Conservation (phyloP, 30 jellyfish, hydroid and myxozoan genomes). For the Turritopsis dohrnii region DNA sequence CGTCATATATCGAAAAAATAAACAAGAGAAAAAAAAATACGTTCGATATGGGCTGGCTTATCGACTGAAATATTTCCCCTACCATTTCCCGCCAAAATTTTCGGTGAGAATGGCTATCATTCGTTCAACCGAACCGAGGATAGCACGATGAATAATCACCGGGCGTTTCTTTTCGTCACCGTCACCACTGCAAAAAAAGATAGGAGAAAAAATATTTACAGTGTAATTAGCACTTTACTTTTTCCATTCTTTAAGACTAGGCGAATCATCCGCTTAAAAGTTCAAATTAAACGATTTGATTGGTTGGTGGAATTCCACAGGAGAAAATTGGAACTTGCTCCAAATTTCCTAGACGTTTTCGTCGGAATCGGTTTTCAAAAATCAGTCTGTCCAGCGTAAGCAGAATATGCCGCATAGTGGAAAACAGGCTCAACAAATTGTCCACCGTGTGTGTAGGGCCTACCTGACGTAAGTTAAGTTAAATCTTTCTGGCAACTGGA, state of each 20-base stretch:
- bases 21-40: not conserved
- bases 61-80: not conserved
- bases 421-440: too few relatives aligned
- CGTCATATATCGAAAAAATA: not conserved
- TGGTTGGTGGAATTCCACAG: too few relatives aligned
- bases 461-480: slow-evolving; percentile 83
- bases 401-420: too few relatives aligned
- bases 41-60: not conserved
- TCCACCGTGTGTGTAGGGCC: not conserved
- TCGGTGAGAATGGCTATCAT: slow-evolving; percentile 96
- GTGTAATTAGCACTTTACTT: not conserved
- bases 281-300: not conserved
- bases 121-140: slow-evolving; percentile 93
- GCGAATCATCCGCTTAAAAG: not conserved
- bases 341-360: too few relatives aligned
- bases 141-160: slow-evolving; percentile 97
- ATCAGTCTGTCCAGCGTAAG: too few relatives aligned
- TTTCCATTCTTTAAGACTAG: too few relatives aligned
- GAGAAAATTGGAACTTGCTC: too few relatives aligned
- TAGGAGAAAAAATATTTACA: not conserved
- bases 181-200: slow-evolving; percentile 66
- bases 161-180: slow-evolving; percentile 96
- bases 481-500: slow-evolving; percentile 94
- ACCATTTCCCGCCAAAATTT: slow-evolving; percentile 97
- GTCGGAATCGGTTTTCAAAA: too few relatives aligned